Evolutionary conservation across 1,140 invertebrate genomes (phyloP).

Genomic region (Mylabris phalerata): DNA sequence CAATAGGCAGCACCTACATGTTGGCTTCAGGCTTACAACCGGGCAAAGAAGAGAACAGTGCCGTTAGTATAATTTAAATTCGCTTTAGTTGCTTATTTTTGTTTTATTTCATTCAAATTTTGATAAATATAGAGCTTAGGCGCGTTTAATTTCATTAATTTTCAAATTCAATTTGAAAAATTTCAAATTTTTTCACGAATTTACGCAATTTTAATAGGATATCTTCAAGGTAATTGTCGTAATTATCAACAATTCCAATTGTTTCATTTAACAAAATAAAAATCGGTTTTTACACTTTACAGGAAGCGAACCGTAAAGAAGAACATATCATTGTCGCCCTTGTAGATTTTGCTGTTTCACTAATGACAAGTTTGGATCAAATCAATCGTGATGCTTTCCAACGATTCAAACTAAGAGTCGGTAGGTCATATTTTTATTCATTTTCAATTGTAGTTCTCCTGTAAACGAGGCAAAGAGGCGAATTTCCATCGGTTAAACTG

Average conservation of each 20-base stretch:
- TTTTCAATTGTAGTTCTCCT: no score
- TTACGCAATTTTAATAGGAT: conserved; percentile 14
- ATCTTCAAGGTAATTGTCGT: conserved; percentile 20
- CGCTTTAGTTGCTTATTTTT: no score
- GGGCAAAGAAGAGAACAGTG: conserved; percentile 69
- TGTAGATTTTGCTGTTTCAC: conserved; percentile 88
- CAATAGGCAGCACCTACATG: conserved; percentile 98
- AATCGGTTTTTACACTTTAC: conserved; percentile 24
- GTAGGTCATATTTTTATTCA: conserved; percentile 46
- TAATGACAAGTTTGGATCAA: conserved; percentile 87
- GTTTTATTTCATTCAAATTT: no score
- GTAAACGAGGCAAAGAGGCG: no score
- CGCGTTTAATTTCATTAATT: background rate
- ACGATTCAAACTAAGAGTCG: conserved; percentile 85
- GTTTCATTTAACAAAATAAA: conserved; percentile 18
- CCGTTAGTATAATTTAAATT: conserved; percentile 44
- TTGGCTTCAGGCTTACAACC: conserved; percentile 87
- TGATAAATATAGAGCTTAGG: no score
- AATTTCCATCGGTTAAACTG: no score
- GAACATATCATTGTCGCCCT: conserved; percentile 83
- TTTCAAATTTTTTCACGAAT: background rate
- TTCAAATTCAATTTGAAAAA: background rate
- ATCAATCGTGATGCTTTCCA: conserved; percentile 97
- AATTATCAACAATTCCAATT: conserved; percentile 11
- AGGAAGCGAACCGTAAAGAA: conserved; percentile 69